Percentiles rank a stretch among this genome's conserved stretches.
Evolutionary conservation across 2,888 invertebrate genomes (phyloP).

Genomic region (Orthonevra nobilis): DNA sequence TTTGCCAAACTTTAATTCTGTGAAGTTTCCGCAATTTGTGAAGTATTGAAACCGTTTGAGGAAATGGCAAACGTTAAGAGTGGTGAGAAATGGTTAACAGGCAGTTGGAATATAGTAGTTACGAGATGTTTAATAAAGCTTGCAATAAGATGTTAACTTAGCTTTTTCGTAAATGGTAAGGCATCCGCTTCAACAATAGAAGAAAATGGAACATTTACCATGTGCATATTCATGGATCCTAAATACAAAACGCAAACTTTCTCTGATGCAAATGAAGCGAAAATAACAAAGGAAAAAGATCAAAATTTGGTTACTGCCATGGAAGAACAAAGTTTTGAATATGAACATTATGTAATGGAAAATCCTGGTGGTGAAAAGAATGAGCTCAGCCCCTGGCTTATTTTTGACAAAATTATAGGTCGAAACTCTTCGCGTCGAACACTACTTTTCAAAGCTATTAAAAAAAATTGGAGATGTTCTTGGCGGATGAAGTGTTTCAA

Average conservation of each 20-base stretch:
- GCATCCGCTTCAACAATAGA: constrained; percentile 1
- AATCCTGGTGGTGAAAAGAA: neutral
- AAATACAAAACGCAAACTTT: constrained; percentile 3
- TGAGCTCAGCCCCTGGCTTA: constrained; percentile 14
- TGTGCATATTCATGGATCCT: constrained; percentile 16
- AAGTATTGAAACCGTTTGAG: neutral
- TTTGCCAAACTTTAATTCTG: neutral
- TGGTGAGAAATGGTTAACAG: neutral
- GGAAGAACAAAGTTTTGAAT: neutral
- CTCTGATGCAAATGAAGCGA: neutral
- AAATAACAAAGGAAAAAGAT: neutral
- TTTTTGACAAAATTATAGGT: constrained; percentile 16
- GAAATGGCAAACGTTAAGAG: neutral
- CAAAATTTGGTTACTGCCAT: neutral
- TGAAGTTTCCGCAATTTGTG: neutral
- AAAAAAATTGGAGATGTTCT: constrained; percentile 12
- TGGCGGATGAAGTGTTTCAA: constrained; percentile 10
- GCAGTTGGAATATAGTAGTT: too few species aligned
- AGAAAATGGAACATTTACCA: neutral
- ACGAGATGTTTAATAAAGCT: too few species aligned
- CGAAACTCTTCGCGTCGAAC: neutral
- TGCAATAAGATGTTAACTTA: too few species aligned
- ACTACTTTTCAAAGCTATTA: constrained; percentile 4
- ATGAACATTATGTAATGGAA: neutral
- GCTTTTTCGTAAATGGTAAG: constrained; percentile 2